Evolutionary conservation across 2,888 invertebrate species (phyloP).

Genomic region (Resseliella maxima): DNA sequence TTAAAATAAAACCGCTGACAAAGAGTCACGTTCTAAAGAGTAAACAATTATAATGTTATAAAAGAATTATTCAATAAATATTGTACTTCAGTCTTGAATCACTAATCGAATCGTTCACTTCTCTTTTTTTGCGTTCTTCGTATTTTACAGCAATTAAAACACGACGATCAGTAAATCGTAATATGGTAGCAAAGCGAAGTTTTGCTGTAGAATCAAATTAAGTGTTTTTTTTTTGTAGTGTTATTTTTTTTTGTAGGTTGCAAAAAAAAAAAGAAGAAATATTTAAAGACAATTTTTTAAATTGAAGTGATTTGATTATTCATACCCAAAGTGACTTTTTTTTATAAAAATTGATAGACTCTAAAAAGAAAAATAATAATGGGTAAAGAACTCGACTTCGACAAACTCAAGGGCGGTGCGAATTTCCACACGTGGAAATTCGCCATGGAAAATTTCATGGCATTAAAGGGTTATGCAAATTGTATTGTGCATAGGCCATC

Average conservation of each 20-base stretch:
- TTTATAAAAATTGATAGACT: not conserved
- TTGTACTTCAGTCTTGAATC: too few relatives aligned
- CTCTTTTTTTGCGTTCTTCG: too few relatives aligned
- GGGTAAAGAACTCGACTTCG: constrained; percentile 39
- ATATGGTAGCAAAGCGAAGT: constrained; percentile 27
- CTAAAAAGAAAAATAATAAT: not conserved
- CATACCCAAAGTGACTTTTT: not conserved
- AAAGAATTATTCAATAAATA: too few relatives aligned
- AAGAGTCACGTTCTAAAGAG: too few relatives aligned
- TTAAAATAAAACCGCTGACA: not conserved
- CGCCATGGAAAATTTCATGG: not conserved
- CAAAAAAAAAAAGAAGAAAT: not conserved
- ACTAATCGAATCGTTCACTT: too few relatives aligned
- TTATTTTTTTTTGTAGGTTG: too few relatives aligned
- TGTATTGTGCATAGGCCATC: not conserved
- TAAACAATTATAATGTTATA: too few relatives aligned
- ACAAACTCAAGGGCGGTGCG: not conserved
- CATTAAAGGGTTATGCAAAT: not conserved
- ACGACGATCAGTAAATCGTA: not conserved
- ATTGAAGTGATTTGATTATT: too few relatives aligned
- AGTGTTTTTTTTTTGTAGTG: not conserved
- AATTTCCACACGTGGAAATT: constrained; percentile 8
- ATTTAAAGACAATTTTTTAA: too few relatives aligned
- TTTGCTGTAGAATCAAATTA: not conserved
- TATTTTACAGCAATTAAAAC: too few relatives aligned